Evolutionary conservation across 37 sponge, comb jelly and placozoan genomes (phyloP), one percentile per base, ranked within the genome.

Genomic region (Lycopodina hypogea): DNA sequence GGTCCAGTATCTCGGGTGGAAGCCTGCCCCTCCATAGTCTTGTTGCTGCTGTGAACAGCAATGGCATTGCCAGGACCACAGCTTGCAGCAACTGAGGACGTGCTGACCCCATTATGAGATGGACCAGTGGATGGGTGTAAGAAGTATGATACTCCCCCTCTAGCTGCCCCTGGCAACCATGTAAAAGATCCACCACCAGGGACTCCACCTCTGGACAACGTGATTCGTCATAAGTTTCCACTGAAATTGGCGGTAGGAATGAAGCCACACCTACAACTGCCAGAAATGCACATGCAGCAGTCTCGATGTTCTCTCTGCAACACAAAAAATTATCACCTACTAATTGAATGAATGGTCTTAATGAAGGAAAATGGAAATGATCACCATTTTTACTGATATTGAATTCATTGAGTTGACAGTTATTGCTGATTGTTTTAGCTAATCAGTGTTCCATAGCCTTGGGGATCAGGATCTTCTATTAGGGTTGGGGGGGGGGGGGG

Each of bases 241-340:
- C 60, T 12, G 8, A 6, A 3, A 28, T 4, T 23, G 28, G 28
- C n/a, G 18, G 8, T 59, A 17, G 3, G 28, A 33, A 48, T 36
- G 48, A 35, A 68, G 28, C 45, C 48, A 70, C 71, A 45, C 48
- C 71, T 48, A 70, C 71, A 41, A 28, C 6, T 70, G 71, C 71
- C 48, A 45, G 29, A 19, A 70, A 70, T 70, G 35, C 48, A 70
- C 71, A 41, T 3, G 4, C 45, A 9, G 71, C 48, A 35, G 48
- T 24, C 8, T 21, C 41, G 22, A 48, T 1, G 22, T 70, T 41
- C 2, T 70, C 48, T 24, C 71, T 70, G 68, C 21, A 70, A 12
- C 48, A 45, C 48, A 65, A 32, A 24, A 65, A 32, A 30, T 6
- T 28, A 60, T 7, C 61, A 60, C 23, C 19, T 17, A 53, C 55